Conservation (phyloP, 2,113 vertebrate genomes). For the Crotophaga sulcirostris region DNA sequence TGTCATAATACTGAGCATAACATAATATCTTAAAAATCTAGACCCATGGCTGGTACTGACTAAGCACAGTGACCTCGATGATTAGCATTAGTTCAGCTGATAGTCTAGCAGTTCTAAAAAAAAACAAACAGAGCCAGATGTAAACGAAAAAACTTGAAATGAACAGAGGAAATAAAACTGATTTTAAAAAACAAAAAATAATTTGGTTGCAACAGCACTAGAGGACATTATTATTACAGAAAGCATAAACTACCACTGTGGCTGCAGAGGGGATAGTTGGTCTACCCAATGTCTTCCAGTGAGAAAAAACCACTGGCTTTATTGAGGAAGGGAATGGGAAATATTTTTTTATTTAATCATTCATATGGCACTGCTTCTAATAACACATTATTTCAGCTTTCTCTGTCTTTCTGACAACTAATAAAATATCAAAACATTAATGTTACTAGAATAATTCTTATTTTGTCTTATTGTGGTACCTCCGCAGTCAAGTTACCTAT, state of each 20-base stretch:
- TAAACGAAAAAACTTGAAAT: not conserved
- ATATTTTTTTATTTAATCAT: not conserved
- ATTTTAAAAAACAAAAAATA: not conserved
- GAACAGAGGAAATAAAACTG: not conserved
- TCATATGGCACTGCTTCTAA: not conserved
- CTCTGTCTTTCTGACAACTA: not conserved
- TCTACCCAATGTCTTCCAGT: not conserved
- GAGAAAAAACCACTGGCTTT: accelerated
- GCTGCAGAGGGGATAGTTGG: not conserved
- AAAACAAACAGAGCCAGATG: not conserved
- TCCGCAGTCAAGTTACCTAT: not conserved
- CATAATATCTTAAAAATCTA: not conserved
- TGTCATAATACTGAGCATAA: not conserved
- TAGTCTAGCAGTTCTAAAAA: not conserved
- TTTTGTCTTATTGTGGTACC: not conserved
- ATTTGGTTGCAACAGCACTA: not conserved
- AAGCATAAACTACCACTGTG: not conserved
- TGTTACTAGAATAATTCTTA: not conserved
- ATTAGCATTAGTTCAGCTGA: not conserved
- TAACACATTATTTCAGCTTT: not conserved
- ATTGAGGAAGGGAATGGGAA: accelerated
- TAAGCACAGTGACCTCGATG: not conserved
- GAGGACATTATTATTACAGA: not conserved
- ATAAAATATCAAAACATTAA: not conserved
- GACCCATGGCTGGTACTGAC: not conserved